These are phyloP conservation scores for Hedya salicella DNA, from an alignment of 2,888 invertebrate species.

Conservation along the genomic window DNA sequence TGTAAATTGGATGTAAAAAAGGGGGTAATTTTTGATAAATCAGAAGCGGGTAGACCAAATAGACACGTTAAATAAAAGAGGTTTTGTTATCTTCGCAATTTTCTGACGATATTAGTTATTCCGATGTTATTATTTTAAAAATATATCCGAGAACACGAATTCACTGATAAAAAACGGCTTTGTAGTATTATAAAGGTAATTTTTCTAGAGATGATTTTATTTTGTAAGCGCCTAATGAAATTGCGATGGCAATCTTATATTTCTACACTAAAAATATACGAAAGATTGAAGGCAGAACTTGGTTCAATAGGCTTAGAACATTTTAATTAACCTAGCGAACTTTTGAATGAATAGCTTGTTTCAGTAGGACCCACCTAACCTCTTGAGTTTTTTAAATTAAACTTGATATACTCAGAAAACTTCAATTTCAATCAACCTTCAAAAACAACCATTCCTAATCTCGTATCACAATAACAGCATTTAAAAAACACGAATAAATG, in stretches of 20 bases:
- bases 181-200: background rate
- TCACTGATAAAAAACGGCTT: background rate
- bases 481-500: background rate
- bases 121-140: background rate
- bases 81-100: too few relatives aligned
- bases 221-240: constrained; percentile 25
- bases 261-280: background rate
- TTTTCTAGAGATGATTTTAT: background rate
- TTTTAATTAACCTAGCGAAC: constrained; percentile 42
- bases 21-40: too few relatives aligned
- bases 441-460: constrained; percentile 14
- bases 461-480: background rate
- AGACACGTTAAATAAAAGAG: background rate
- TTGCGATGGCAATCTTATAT: constrained; percentile 25
- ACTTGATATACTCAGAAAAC: constrained; percentile 22
- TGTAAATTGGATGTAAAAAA: too few relatives aligned
- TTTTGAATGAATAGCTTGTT: constrained; percentile 29
- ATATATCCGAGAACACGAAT: background rate
- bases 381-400: constrained; percentile 12
- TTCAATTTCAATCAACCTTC: constrained; percentile 17
- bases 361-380: background rate
- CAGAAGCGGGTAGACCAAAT: background rate
- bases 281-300: constrained; percentile 9
- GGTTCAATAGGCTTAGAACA: constrained; percentile 15
- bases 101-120: background rate